Conservation (phyloP, 1,140 invertebrate genomes). For the Zaprionus gabonicus region DNA sequence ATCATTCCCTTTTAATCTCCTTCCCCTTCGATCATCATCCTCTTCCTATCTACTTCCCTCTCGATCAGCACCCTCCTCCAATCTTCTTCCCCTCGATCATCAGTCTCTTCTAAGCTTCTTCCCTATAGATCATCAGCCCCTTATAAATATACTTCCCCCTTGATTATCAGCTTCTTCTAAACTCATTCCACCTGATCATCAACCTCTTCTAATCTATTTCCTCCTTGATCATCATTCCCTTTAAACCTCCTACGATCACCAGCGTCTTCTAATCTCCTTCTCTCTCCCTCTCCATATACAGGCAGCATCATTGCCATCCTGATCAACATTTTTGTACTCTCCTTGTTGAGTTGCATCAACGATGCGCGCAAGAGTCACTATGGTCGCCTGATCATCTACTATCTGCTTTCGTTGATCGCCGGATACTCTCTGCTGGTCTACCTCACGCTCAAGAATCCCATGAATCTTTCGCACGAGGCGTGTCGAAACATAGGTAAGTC, state of each 20-base stretch:
- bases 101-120: too few species aligned
- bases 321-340: slow-evolving; percentile 68
- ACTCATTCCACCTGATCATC: accelerated
- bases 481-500: slow-evolving; percentile 71
- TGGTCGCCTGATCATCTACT: slow-evolving; percentile 74
- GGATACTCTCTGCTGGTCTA: slow-evolving; percentile 69
- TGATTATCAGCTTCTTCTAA: too few species aligned
- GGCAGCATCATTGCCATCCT: slow-evolving; percentile 75
- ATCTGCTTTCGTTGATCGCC: slow-evolving; percentile 59
- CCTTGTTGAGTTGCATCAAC: slow-evolving; percentile 59
- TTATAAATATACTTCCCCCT: too few species aligned
- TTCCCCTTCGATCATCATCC: too few species aligned
- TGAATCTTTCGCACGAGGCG: slow-evolving; percentile 66
- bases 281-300: slow-evolving; percentile 2
- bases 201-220: too few species aligned
- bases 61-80: too few species aligned
- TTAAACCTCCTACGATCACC: too few species aligned
- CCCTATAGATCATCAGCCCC: too few species aligned
- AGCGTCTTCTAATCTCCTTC: neutral
- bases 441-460: slow-evolving; percentile 71
- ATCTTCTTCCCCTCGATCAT: too few species aligned
- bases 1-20: too few species aligned
- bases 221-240: too few species aligned
- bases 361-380: slow-evolving; percentile 72
- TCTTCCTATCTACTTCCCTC: too few species aligned